These are phyloP conservation scores for Drosophila azteca DNA, from an alignment of 1,140 invertebrate species.

Conservation along the genomic window DNA sequence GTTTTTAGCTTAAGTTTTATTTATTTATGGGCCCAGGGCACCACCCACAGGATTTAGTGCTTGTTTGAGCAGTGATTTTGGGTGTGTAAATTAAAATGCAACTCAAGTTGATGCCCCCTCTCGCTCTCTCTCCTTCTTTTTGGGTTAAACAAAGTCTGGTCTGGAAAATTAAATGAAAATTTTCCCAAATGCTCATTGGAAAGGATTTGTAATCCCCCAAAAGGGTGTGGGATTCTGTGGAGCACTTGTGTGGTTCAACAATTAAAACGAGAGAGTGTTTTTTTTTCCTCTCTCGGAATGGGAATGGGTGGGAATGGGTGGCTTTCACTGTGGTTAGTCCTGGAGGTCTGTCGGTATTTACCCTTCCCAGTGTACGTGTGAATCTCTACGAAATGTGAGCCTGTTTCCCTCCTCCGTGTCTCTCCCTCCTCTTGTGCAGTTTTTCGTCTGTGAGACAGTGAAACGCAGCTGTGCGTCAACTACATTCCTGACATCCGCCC, in stretches of 20 bases:
- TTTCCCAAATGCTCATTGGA: constrained; percentile 21
- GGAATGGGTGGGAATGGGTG: too few relatives aligned
- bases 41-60: neutral
- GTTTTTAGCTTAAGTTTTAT: constrained; percentile 62
- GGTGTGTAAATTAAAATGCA: constrained; percentile 78
- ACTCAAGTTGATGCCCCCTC: constrained; percentile 55
- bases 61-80: constrained; percentile 41
- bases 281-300: constrained; percentile 7
- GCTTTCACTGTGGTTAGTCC: constrained; percentile 12
- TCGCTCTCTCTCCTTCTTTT: constrained; percentile 27
- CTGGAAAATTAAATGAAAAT: constrained; percentile 48
- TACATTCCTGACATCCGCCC: constrained; percentile 26
- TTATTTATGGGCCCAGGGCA: constrained; percentile 62
- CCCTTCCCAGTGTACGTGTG: constrained; percentile 59
- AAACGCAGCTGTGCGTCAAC: constrained; percentile 51
- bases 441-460: constrained; percentile 7
- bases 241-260: constrained; percentile 74
- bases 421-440: neutral
- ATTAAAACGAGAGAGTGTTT: constrained; percentile 66
- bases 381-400: constrained; percentile 52
- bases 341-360: constrained; percentile 58
- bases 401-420: constrained; percentile 19
- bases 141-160: constrained; percentile 72
- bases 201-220: constrained; percentile 11
- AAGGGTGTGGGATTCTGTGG: constrained; percentile 27